Evolutionary conservation across 2,888 invertebrate species (phyloP).

Genomic region (Theristus sp.): DNA sequence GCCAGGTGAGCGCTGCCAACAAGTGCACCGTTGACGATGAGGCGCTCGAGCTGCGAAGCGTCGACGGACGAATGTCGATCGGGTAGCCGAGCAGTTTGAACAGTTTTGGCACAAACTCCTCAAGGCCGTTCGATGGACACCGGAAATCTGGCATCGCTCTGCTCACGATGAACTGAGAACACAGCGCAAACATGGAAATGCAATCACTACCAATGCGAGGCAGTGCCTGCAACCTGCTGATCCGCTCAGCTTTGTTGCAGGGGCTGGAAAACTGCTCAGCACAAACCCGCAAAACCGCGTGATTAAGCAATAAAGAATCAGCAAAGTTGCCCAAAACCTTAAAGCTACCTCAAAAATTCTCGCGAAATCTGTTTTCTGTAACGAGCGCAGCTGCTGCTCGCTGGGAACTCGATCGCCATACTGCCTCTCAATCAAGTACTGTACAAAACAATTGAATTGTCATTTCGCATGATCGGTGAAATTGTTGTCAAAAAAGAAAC

Average conservation of each 20-base stretch:
- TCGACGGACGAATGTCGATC: neutral
- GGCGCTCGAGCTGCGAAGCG: neutral
- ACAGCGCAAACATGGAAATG: no score
- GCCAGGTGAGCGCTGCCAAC: neutral
- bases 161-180: neutral
- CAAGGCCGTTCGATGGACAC: neutral
- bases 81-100: neutral
- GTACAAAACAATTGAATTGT: neutral
- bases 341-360: neutral
- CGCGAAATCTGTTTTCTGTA: neutral
- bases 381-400: neutral
- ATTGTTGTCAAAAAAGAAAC: neutral
- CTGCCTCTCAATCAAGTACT: neutral
- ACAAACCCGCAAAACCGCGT: no score
- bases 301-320: no score
- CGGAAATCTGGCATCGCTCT: neutral
- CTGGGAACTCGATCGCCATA: neutral
- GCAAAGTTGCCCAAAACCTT: no score
- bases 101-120: neutral
- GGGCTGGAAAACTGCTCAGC: no score
- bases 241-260: no score
- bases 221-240: no score
- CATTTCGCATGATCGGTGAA: no score
- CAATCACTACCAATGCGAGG: no score
- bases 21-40: neutral